Evolutionary conservation across 2,797 vertebrate species (phyloP).

Genomic region (Eulemur albifrons): DNA sequence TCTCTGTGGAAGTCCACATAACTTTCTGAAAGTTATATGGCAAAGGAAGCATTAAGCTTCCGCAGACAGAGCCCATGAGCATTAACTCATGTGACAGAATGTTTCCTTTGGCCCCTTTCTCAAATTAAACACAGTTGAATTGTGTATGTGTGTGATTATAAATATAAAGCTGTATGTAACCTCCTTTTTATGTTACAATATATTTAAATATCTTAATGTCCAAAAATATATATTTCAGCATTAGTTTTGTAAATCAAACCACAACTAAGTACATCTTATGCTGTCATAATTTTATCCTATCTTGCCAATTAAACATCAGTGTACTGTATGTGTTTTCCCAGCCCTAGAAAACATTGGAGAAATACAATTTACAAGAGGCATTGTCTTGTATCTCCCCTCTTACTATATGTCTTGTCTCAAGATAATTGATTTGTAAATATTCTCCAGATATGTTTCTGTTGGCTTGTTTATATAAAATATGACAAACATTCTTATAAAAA

Average conservation of each 20-base stretch:
- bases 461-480: conserved; percentile 25
- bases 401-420: background rate
- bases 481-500: background rate
- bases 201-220: background rate
- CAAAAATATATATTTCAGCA: background rate
- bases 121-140: background rate
- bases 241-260: conserved; percentile 19
- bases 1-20: background rate
- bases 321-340: background rate
- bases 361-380: background rate
- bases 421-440: conserved; percentile 18
- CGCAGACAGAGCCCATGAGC: background rate
- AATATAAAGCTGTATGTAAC: background rate
- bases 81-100: background rate
- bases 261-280: background rate
- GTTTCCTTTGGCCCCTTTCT: background rate
- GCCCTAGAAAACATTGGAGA: background rate
- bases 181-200: background rate
- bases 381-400: background rate
- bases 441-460: background rate
- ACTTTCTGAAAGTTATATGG: background rate
- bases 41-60: background rate
- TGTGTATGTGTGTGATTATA: background rate
- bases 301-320: background rate
- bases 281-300: background rate